A percentile compares a stretch with the other conserved stretches of the same genome.
Evolutionary conservation across 2,797 vertebrate genomes (phyloP).

Genomic region (Urocyon cinereoargenteus): DNA sequence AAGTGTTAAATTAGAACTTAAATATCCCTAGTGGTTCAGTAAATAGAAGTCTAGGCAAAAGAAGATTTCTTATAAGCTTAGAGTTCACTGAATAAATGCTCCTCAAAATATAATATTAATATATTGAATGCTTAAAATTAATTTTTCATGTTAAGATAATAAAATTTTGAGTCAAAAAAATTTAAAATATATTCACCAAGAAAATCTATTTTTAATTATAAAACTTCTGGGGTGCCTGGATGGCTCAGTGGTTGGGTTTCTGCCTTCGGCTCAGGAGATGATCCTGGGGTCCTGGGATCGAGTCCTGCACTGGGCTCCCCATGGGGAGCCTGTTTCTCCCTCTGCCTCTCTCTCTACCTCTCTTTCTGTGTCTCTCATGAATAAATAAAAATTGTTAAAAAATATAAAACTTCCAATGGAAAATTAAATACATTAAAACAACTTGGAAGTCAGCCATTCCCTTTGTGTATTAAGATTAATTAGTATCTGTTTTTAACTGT

Average conservation of each 20-base stretch:
- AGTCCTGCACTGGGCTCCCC: too few relatives aligned
- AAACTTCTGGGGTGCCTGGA: background rate
- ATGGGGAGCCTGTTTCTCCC: too few relatives aligned
- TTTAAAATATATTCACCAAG: background rate
- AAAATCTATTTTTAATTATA: conserved; percentile 39
- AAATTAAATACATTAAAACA: conserved; percentile 41
- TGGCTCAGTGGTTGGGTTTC: too few relatives aligned
- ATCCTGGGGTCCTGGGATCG: too few relatives aligned
- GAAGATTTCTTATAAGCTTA: background rate
- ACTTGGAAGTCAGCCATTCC: background rate
- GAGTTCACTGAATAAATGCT: background rate
- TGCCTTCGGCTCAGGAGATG: too few relatives aligned
- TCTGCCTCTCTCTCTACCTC: too few relatives aligned
- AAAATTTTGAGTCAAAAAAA: background rate
- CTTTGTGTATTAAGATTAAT: conserved; percentile 43
- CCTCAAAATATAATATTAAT: background rate
- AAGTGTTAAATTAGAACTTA: background rate
- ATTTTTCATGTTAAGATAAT: conserved; percentile 54
- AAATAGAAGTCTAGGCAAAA: background rate
- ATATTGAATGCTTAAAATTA: conserved; percentile 16
- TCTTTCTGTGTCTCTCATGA: too few relatives aligned
- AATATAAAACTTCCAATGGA: background rate
- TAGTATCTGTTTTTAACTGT: background rate
- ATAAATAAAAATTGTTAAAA: too few relatives aligned
- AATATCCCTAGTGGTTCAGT: background rate